Evolutionary conservation across 2,797 vertebrate genomes (phyloP).

Genomic region (Mallotus villosus): DNA sequence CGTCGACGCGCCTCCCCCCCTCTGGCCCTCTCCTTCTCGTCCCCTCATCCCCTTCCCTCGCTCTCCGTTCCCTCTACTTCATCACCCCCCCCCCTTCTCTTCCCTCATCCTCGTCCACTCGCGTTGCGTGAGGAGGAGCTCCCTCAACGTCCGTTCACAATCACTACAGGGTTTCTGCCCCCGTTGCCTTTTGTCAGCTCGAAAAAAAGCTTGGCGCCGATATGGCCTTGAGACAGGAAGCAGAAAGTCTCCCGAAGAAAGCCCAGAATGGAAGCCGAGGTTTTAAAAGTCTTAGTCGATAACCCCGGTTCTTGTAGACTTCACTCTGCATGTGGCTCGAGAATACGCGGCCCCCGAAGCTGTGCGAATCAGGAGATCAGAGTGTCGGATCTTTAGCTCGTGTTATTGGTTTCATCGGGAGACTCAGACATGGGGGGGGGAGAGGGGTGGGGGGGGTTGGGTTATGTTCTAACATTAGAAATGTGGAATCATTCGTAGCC

Average conservation of each 20-base stretch:
- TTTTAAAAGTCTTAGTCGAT: background rate
- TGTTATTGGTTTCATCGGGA: background rate
- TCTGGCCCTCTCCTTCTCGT: background rate
- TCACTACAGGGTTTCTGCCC: background rate
- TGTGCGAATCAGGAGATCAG: no score
- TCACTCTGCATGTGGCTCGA: background rate
- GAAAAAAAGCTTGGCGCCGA: background rate
- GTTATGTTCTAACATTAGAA: no score
- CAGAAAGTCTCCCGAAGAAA: background rate
- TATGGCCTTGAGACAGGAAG: background rate
- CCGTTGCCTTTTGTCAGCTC: background rate
- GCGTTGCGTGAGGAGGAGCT: background rate
- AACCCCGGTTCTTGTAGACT: no score
- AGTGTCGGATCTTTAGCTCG: no score
- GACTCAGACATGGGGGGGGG: background rate
- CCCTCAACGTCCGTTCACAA: slow-evolving; percentile 15
- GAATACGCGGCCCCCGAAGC: background rate
- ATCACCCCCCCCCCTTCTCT: slow-evolving; percentile 36
- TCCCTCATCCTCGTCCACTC: slow-evolving; percentile 24
- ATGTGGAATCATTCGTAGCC: background rate
- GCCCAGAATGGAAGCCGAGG: background rate
- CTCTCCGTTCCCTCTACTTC: slow-evolving; percentile 22
- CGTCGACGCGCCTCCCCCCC: no score
- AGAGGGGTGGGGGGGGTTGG: no score
- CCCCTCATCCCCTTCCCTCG: slow-evolving; percentile 14